These are phyloP conservation scores for Chrysina gloriosa DNA, from an alignment of 2,888 invertebrate genomes.

Conservation along the genomic window DNA sequence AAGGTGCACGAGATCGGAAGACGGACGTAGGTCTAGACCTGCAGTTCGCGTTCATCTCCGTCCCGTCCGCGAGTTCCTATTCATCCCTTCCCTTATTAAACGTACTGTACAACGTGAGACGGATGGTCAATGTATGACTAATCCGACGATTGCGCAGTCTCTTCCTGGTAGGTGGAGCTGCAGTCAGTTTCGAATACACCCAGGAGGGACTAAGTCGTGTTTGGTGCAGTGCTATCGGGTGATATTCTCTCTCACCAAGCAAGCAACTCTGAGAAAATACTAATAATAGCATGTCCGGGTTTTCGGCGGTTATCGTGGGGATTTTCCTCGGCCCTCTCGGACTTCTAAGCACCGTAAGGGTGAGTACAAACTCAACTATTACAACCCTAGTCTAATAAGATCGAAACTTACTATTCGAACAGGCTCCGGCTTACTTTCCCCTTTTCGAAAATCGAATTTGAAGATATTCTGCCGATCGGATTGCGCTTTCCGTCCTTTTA, in stretches of 20 bases:
- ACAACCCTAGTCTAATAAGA: background rate
- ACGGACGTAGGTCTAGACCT: constrained; percentile 21
- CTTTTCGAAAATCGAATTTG: too few species aligned
- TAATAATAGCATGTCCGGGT: constrained; percentile 68
- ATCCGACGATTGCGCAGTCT: constrained; percentile 57
- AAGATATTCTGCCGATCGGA: background rate
- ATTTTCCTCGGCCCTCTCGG: constrained; percentile 70
- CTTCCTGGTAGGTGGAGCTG: constrained; percentile 61
- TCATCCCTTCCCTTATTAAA: constrained; percentile 40
- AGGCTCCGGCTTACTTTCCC: too few species aligned
- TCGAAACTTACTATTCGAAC: too few species aligned
- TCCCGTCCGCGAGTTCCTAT: background rate
- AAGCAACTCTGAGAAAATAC: constrained; percentile 9
- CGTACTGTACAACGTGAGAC: constrained; percentile 43
- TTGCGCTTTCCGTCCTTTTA: background rate
- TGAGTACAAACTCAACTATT: constrained; percentile 60
- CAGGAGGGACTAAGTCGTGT: constrained; percentile 59
- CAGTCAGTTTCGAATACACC: constrained; percentile 61
- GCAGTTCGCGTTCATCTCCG: constrained; percentile 5
- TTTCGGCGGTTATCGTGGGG: constrained; percentile 72
- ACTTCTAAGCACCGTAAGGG: constrained; percentile 70
- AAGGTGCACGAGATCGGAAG: constrained; percentile 9
- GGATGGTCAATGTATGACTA: constrained; percentile 51
- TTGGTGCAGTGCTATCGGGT: constrained; percentile 57
- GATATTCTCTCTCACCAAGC: constrained; percentile 47